Evolutionary conservation across 2,888 invertebrate species (phyloP).

Genomic region (Neoitamus cyanurus): DNA sequence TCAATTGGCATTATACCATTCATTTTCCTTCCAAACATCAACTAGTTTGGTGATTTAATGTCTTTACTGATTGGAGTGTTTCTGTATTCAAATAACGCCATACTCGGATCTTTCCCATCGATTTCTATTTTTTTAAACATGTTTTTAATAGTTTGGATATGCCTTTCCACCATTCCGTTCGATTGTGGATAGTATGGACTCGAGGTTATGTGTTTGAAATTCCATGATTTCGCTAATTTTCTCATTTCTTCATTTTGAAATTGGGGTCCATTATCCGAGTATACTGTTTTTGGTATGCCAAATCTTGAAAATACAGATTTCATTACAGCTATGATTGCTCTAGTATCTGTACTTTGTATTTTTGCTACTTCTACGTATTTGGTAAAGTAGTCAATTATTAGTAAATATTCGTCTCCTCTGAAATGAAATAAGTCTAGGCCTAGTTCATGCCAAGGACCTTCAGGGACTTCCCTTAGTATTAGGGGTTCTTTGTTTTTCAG

Average conservation of each 20-base stretch:
- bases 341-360: background rate
- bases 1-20: too few species aligned
- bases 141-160: background rate
- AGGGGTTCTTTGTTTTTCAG: too few species aligned
- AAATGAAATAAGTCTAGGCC: background rate
- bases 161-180: constrained; percentile 28
- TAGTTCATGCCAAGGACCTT: background rate
- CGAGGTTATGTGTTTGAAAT: constrained; percentile 11
- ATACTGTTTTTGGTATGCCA: constrained; percentile 13
- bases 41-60: background rate
- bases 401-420: background rate
- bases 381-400: background rate
- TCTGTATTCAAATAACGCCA: background rate
- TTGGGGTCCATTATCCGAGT: constrained; percentile 37
- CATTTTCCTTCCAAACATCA: background rate
- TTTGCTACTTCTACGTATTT: constrained; percentile 17
- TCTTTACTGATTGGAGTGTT: background rate
- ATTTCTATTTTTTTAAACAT: background rate
- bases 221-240: constrained; percentile 25
- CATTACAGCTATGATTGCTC: too few species aligned
- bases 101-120: background rate
- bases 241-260: constrained; percentile 15
- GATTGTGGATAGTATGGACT: constrained; percentile 1
- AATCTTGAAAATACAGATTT: constrained; percentile 27
- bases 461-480: background rate